Evolutionary conservation across 1,140 invertebrate species (phyloP), one percentile per base, ranked within the genome.

Genomic region (Aphaenogaster ashmeadi): DNA sequence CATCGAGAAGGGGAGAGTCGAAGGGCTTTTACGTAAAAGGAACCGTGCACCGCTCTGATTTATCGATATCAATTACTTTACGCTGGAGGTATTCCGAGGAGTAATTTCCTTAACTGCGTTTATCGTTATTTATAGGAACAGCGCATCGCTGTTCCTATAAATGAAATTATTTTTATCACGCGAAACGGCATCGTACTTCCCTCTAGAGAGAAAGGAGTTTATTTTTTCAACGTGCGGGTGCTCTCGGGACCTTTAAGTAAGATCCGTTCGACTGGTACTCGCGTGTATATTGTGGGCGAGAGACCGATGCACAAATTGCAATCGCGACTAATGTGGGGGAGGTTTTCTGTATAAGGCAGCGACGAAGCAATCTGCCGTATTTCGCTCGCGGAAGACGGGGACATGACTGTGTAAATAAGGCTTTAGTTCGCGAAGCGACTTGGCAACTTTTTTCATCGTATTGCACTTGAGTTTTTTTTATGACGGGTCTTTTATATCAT

Each of bases 251-350:
- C 54, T 84, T 84, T 74, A 50, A 60, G 21, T 72, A 60, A 84
- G 50, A 62, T 21, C 80, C 54, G 13, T 62, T 84, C 69, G 11
- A 38, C 11, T 38, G 54, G 38, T 33, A 71, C 71, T 72, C 67
- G 79, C 66, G 69, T 84, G 41, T 80, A 69, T 50, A 60, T 81
- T 84, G 21, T 4, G 47, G n/a, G 27, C 36, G 9, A 74, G 41
- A 50, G 58, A 50, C 11, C 21, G 54, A 84, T 84, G 80, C 80
- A 84, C 80, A 84, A 84, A 84, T 75, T 83, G 41, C 66, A 83
- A 83, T 56, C 64, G 36, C 47, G 38, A 80, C n/a, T 41, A 52
- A 69, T 9, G 15, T 36, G 58, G n/a, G 71, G 64, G 58, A 44
- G 33, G 27, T 56, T 84, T 60, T 74, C 33, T n/a, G 36, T 41